Conservation (phyloP, 2,888 invertebrate species). For the Calameuta pallipes region DNA sequence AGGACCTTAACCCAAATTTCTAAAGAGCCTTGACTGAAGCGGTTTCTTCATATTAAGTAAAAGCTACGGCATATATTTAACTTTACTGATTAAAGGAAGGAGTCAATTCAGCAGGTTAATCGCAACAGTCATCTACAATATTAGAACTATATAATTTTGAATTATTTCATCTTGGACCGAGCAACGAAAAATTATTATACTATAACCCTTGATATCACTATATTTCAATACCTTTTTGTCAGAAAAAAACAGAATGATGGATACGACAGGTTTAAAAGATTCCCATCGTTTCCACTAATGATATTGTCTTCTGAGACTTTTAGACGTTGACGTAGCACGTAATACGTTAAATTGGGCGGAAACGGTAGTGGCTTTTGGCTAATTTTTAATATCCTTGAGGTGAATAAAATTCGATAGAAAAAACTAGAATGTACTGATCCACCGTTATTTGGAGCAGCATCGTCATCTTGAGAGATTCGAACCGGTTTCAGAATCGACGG, state of each 20-base stretch:
- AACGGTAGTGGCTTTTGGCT: constrained; percentile 19
- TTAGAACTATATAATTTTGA: not conserved
- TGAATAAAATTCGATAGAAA: constrained; percentile 1
- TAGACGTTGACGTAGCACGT: not conserved
- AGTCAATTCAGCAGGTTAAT: not conserved
- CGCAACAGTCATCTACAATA: not conserved
- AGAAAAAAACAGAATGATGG: not conserved
- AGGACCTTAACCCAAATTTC: not conserved
- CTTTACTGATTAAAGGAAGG: not conserved
- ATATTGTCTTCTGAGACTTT: not conserved
- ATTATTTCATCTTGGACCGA: not conserved
- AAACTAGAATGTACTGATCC: constrained; percentile 13
- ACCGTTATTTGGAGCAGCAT: constrained; percentile 37
- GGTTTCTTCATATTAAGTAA: not conserved
- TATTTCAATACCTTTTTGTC: not conserved
- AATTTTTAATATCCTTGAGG: constrained; percentile 10
- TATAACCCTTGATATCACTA: not conserved
- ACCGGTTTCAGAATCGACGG: constrained; percentile 60
- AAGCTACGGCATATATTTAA: not conserved
- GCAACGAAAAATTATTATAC: not conserved
- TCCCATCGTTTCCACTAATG: not conserved
- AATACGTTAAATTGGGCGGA: constrained; percentile 16
- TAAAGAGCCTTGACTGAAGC: not conserved
- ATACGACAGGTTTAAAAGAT: not conserved
- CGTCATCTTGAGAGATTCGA: constrained; percentile 65